Base-by-base conservation (phyloP, 2,113 vertebrate species). In the Cyphomyrus discorhynchus region DNA sequence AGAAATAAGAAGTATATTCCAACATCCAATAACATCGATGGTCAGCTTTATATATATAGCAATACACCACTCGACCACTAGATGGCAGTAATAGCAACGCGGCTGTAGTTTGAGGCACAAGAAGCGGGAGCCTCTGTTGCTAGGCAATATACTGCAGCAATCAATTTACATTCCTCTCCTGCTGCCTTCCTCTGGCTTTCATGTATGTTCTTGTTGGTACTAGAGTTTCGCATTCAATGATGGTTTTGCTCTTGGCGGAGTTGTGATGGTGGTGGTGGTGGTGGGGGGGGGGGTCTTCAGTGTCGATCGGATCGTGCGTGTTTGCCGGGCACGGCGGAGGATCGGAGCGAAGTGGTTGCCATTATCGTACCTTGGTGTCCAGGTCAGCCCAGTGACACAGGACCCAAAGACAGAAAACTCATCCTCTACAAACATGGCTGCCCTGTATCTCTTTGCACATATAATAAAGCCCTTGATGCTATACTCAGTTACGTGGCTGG, bases 61-160 rank as follows among this genome's bases (percentile, higher is more conserved):
- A 56, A 11, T 24, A 39, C 53, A 62, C 3, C 52, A 66, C 86
- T 62, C 1, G 89, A 86, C 94, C 95, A 90, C 95, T 93, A 92
- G 95, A 92, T 93, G 94, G 95, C 94, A 94, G 92, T 92, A 95
- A 80, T 47, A 90, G 17, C 86, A 47, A 92, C 94, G 90, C 90
- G 82, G 86, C 88, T 84, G 31, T 49, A 56, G 77, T 49, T 56
- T 91, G 88, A 90, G 82, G 90, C 87, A 92, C 93, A 86, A 90
- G 19, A 87, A 86, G 45, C 27, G 39, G 3, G 27, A 45, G 56
- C 93, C 93, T 92, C 94, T 95, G 95, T 96, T 96, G 94, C 95
- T 95, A 95, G 95, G 95, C 95, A 95, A 84, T 84, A 84, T 84
- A 84, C 95, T 94, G 88, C 90, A 86, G 90, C 91, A 62, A 56